A percentile compares a stretch with the other conserved stretches of the same genome.
Conservation (phyloP, 2,888 invertebrate genomes). For the Pediacus dermestoides region DNA sequence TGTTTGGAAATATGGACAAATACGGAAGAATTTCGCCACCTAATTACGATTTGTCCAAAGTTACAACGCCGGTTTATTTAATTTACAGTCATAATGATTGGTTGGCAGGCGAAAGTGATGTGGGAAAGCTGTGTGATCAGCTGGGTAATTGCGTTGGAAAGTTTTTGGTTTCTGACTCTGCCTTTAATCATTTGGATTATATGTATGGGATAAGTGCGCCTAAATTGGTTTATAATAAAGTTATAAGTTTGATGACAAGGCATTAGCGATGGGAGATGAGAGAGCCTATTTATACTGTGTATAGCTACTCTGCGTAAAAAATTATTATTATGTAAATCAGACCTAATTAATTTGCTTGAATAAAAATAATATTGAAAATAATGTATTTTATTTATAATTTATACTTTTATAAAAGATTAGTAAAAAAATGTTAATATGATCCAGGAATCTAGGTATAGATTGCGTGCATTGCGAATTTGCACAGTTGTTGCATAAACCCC, state of each 20-base stretch:
- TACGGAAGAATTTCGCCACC: conserved; percentile 47
- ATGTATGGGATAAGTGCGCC: conserved; percentile 39
- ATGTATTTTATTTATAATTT: no score
- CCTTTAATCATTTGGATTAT: conserved; percentile 45
- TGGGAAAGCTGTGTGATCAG: conserved; percentile 37
- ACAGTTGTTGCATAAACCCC: no score
- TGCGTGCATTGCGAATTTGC: no score
- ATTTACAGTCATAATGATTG: conserved; percentile 54
- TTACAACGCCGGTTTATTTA: conserved; percentile 49
- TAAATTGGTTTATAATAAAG: conserved; percentile 35
- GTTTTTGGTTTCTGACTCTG: conserved; percentile 34
- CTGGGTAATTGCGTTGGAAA: conserved; percentile 32
- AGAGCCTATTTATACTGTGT: no score
- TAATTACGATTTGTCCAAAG: conserved; percentile 45
- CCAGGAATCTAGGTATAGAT: no score
- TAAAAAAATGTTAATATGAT: no score
- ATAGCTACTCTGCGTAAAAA: no score
- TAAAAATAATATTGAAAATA: no score
- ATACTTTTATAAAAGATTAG: no score
- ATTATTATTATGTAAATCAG: no score
- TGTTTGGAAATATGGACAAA: conserved; percentile 26
- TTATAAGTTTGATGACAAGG: conserved; percentile 30
- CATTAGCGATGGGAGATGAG: conserved; percentile 16
- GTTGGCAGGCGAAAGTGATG: conserved; percentile 46
- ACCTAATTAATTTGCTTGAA: no score